Conservation (phyloP, 2,888 invertebrate species). For the Liopterus haemorrhoidalis region DNA sequence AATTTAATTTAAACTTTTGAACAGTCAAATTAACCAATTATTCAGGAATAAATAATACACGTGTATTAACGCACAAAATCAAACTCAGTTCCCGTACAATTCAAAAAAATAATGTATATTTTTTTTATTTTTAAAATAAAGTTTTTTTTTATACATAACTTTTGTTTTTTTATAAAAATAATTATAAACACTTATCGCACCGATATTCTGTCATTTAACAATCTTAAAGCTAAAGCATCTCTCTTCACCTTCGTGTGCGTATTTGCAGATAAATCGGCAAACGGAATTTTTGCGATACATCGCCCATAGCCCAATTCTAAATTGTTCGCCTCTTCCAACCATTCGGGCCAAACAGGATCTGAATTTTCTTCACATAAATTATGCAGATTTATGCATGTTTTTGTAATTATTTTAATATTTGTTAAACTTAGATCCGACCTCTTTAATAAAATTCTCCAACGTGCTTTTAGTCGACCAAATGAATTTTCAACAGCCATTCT, state of each 20-base stretch:
- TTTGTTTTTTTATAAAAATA: too few species aligned
- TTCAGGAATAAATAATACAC: too few species aligned
- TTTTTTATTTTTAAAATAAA: too few species aligned
- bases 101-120: too few species aligned
- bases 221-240: conserved; percentile 1
- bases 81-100: too few species aligned
- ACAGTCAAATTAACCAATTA: too few species aligned
- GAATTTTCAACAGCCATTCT: conserved; percentile 20
- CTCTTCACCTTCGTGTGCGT: conserved; percentile 4
- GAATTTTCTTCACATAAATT: conserved; percentile 17
- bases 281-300: conserved; percentile 1
- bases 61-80: too few species aligned
- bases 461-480: conserved; percentile 19
- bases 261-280: conserved; percentile 1
- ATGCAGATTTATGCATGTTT: conserved; percentile 17
- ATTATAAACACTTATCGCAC: too few species aligned
- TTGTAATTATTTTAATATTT: conserved; percentile 15
- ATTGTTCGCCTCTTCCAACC: conserved; percentile 9
- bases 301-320: neutral
- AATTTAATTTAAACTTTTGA: too few species aligned
- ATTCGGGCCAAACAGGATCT: conserved; percentile 9
- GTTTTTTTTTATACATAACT: too few species aligned
- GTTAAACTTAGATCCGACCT: conserved; percentile 10
- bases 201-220: conserved; percentile 9
- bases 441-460: conserved; percentile 19